Conservation (phyloP, 2,113 vertebrate genomes). For the Hystrix brachyura region DNA sequence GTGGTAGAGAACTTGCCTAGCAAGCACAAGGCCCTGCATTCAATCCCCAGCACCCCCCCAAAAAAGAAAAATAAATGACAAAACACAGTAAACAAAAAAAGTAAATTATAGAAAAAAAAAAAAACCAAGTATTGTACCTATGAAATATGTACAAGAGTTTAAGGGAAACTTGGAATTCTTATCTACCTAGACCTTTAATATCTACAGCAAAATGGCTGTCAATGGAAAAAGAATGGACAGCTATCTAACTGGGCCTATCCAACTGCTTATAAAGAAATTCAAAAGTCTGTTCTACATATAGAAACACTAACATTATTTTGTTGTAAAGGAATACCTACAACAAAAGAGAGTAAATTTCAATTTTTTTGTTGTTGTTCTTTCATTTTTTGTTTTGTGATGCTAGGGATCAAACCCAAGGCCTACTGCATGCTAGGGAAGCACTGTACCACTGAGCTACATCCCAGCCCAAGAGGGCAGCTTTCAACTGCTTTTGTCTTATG, state of each 20-base stretch:
- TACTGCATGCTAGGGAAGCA: not conserved
- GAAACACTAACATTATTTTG: not conserved
- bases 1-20: no score
- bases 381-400: not conserved
- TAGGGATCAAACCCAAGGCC: not conserved
- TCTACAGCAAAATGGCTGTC: not conserved
- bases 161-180: constrained; percentile 42
- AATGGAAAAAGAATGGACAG: not conserved
- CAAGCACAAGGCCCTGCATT: no score
- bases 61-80: no score
- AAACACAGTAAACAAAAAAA: no score
- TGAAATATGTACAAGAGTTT: not conserved
- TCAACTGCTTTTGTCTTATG: not conserved
- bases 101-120: no score
- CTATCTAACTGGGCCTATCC: not conserved
- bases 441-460: no score
- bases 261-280: constrained; percentile 50
- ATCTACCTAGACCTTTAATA: not conserved
- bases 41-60: no score
- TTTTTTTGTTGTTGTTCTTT: not conserved
- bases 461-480: not conserved
- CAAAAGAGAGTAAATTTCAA: not conserved
- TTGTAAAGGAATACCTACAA: not conserved
- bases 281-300: not conserved
- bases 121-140: not conserved